A percentile compares a stretch with the other conserved stretches of the same genome.
Evolutionary conservation across 2,888 invertebrate species (phyloP).

Genomic region (Plebejus argus): DNA sequence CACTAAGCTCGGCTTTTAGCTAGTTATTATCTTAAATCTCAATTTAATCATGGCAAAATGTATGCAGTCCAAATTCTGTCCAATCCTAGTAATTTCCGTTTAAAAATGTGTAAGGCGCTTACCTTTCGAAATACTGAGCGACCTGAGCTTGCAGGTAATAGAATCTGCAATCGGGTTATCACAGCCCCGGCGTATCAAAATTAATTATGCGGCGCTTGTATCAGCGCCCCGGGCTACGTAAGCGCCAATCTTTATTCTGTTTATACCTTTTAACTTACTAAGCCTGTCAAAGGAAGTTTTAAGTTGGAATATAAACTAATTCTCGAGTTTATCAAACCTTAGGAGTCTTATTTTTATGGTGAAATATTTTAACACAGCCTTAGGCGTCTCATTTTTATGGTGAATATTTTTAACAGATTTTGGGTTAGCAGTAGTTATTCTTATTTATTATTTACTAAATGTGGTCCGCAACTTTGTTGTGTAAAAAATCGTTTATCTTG

Average conservation of each 20-base stretch:
- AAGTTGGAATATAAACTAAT: slow-evolving; percentile 5
- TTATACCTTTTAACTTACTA: slow-evolving; percentile 10
- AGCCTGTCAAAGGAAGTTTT: slow-evolving; percentile 29
- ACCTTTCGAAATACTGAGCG: not conserved
- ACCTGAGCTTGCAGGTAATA: slow-evolving; percentile 26
- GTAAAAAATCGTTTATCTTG: not conserved
- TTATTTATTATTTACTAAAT: too few relatives aligned
- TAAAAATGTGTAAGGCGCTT: not conserved
- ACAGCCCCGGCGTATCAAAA: slow-evolving; percentile 55
- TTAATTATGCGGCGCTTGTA: slow-evolving; percentile 70
- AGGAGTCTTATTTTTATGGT: not conserved
- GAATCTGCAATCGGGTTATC: slow-evolving; percentile 41
- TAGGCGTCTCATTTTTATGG: too few relatives aligned
- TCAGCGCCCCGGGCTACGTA: slow-evolving; percentile 57
- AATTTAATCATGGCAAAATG: not conserved
- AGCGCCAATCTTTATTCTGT: slow-evolving; percentile 43
- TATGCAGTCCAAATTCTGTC: not conserved
- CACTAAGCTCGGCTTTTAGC: too few relatives aligned
- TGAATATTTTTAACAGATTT: too few relatives aligned
- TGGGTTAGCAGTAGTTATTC: not conserved
- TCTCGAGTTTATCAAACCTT: not conserved
- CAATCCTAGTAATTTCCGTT: not conserved
- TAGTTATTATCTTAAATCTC: not conserved
- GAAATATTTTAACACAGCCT: not conserved
- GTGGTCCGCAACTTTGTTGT: not conserved